Base-by-base conservation (phyloP, 2,113 vertebrate genomes). In the Mustela lutreola region DNA sequence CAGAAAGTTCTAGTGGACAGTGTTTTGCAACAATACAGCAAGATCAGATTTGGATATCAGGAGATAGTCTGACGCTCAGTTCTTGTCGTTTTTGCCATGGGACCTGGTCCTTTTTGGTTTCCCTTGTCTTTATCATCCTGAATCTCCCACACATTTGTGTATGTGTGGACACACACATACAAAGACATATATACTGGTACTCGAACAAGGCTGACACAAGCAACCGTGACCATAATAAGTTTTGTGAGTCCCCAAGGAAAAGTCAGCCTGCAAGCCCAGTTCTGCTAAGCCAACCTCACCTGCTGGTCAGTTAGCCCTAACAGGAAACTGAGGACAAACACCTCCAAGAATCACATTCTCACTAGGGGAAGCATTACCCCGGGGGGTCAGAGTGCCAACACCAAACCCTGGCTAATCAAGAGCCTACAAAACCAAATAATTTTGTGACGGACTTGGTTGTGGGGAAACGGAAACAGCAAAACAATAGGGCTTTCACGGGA, bases 321-420 rank as follows among this genome's bases (percentile, higher is more conserved):
- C 19, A 42, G 75, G 28, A n/a, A 22, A 79, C 53, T 1, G 22
- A 87, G n/a, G 48, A 62, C 79, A 81, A 83, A 39, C 63, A 33
- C 31, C 0, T 36, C 21, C 53, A 48, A 48, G 85, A 53, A 36
- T 36, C 24, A n/a, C 28, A 28, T 56, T 22, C 67, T 95, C 10
- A 0, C 24, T 0, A 42, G 12, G 0, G 4, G 14, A 12, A 16
- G 24, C 7, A 0, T 79, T 11, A 6, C 16, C 0, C 0, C 33
- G 0, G 36, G 1, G 19, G 19, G 7, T 11, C 26, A 8, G 0
- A 3, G 60, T 6, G 28, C 84, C 28, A 31, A 76, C 1, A 8
- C 36, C 33, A 58, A 71, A 50, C 39, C 26, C 73, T 0, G 0
- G 15, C 2, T 71, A 39, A 65, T 36, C 58, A 36, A 48, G 81